Conservation (phyloP, 2,113 vertebrate genomes). For the Oxyruncus cristatus region DNA sequence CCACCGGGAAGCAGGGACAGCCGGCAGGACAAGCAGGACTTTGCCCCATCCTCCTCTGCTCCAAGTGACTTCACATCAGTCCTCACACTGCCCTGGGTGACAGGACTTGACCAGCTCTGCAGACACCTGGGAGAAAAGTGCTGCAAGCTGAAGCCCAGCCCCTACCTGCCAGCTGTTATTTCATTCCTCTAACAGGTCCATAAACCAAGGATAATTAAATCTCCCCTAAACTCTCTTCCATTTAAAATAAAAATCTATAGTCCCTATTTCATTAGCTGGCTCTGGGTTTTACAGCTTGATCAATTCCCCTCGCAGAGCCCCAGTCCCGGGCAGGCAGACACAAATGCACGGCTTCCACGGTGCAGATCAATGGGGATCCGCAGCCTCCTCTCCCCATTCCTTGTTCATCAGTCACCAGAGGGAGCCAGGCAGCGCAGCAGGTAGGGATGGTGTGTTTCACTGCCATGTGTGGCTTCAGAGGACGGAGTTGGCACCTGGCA, state of each 20-base stretch:
- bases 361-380: slow-evolving; percentile 3
- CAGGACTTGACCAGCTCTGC: neutral
- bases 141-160: neutral
- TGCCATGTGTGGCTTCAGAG: fast-evolving
- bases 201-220: slow-evolving; percentile 62
- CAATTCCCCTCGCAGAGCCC: slow-evolving; percentile 40
- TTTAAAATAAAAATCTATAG: slow-evolving; percentile 66
- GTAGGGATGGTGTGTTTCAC: neutral
- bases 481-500: fast-evolving
- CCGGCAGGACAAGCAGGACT: neutral
- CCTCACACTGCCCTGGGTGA: fast-evolving
- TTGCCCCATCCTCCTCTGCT: neutral
- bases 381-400: neutral
- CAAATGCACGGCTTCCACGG: neutral
- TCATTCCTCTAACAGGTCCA: slow-evolving; percentile 45
- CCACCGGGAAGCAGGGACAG: neutral
- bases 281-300: slow-evolving; percentile 63
- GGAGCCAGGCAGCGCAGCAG: neutral
- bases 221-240: slow-evolving; percentile 50
- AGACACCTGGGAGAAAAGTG: neutral
- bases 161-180: slow-evolving; percentile 41
- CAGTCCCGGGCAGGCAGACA: neutral
- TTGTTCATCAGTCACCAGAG: neutral
- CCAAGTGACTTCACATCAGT: neutral
- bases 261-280: slow-evolving; percentile 55